Conservation (phyloP, 2,888 invertebrate genomes). For the Helleia helle region DNA sequence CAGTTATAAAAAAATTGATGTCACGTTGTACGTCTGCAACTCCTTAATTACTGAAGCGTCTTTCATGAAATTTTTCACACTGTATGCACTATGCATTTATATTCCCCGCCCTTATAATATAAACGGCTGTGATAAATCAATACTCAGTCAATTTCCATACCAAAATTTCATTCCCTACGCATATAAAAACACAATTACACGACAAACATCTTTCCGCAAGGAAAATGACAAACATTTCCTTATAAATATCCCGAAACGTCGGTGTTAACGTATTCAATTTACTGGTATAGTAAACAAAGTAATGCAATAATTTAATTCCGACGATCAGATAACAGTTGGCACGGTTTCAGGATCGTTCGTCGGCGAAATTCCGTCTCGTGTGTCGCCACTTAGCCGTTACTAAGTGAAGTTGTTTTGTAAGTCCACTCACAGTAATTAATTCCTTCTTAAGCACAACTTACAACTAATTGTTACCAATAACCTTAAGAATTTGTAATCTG, state of each 20-base stretch:
- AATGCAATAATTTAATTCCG: slow-evolving; percentile 5
- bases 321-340: slow-evolving; percentile 8
- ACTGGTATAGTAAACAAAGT: slow-evolving; percentile 1
- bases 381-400: slow-evolving; percentile 12
- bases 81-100: too few relatives aligned
- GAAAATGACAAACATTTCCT: not conserved
- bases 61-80: too few relatives aligned
- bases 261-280: slow-evolving; percentile 5
- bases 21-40: too few relatives aligned
- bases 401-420: slow-evolving; percentile 17
- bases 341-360: not conserved
- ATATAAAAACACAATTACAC: too few relatives aligned
- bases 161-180: too few relatives aligned
- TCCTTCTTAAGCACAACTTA: slow-evolving; percentile 21
- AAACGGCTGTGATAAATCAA: too few relatives aligned
- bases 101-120: too few relatives aligned
- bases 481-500: not conserved
- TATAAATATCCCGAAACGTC: not conserved
- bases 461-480: slow-evolving; percentile 21
- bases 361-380: slow-evolving; percentile 11
- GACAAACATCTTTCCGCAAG: too few relatives aligned
- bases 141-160: too few relatives aligned
- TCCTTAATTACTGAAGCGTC: too few relatives aligned
- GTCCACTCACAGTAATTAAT: slow-evolving; percentile 24
- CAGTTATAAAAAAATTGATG: too few relatives aligned